phyloP scores from a whole-genome alignment of 2,888 invertebrate species.

The Ophion costatus region DNA sequence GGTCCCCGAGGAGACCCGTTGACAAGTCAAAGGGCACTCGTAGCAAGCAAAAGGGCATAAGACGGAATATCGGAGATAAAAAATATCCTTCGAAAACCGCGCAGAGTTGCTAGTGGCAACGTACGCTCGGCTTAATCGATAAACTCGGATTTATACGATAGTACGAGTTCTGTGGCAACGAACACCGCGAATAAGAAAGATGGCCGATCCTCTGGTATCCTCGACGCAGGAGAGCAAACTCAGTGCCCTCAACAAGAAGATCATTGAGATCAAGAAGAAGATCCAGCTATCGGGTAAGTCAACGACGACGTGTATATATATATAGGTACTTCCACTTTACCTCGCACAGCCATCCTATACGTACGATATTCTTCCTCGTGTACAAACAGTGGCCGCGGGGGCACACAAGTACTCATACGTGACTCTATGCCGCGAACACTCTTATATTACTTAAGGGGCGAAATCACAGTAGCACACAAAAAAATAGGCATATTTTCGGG shows the following conservation, averaged over 20 bases:
- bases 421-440: slow-evolving; percentile 48
- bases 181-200: slow-evolving; percentile 65
- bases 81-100: not conserved
- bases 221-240: slow-evolving; percentile 84
- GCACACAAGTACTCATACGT: slow-evolving; percentile 47
- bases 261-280: slow-evolving; percentile 93
- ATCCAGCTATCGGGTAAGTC: slow-evolving; percentile 91
- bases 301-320: slow-evolving; percentile 3
- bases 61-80: not conserved
- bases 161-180: slow-evolving; percentile 1
- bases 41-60: no score
- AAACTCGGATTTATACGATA: slow-evolving; percentile 24
- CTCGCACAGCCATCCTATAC: slow-evolving; percentile 7
- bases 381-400: slow-evolving; percentile 16
- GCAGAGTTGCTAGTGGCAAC: slow-evolving; percentile 62
- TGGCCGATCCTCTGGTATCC: slow-evolving; percentile 75
- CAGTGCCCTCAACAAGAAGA: slow-evolving; percentile 89
- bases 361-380: slow-evolving; percentile 11
- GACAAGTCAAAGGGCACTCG: no score
- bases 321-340: slow-evolving; percentile 36
- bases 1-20: no score
- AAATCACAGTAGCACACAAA: no score
- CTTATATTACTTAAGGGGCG: not conserved
- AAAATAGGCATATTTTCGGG: no score
- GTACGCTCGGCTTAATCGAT: slow-evolving; percentile 70